These are phyloP conservation scores for Knipowitschia caucasica DNA, from an alignment of 2,797 vertebrate species.

Conservation along the genomic window DNA sequence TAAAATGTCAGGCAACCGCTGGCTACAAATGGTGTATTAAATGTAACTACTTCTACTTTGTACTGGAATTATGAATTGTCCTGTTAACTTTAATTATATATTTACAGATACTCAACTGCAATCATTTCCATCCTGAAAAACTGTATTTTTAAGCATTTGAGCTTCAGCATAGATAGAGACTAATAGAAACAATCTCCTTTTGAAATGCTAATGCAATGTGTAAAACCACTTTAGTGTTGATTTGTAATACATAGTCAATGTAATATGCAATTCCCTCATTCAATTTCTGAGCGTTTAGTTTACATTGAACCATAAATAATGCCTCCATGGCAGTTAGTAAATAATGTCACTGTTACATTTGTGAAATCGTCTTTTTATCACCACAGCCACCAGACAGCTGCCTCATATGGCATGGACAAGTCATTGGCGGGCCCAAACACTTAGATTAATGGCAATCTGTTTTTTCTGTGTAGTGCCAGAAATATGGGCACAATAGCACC, in stretches of 20 bases:
- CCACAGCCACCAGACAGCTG: slow-evolving; percentile 12
- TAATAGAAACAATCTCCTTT: slow-evolving; percentile 15
- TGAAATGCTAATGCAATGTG: slow-evolving; percentile 9
- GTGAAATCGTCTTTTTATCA: slow-evolving; percentile 28
- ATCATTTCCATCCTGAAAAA: too few species aligned
- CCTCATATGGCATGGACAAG: neutral
- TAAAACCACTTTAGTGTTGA: slow-evolving; percentile 1
- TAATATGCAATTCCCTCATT: slow-evolving; percentile 10
- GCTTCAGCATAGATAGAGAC: slow-evolving; percentile 8
- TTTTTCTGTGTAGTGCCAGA: slow-evolving; percentile 3
- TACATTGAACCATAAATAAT: slow-evolving; percentile 45
- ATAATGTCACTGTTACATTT: slow-evolving; percentile 20
- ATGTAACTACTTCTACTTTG: slow-evolving; percentile 7
- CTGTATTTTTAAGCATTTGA: slow-evolving; percentile 7
- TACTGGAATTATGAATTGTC: neutral
- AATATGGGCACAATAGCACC: slow-evolving; percentile 13
- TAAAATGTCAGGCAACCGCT: slow-evolving; percentile 6
- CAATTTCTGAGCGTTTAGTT: slow-evolving; percentile 28
- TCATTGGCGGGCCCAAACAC: slow-evolving; percentile 17
- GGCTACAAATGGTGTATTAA: slow-evolving; percentile 20
- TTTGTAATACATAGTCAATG: slow-evolving; percentile 14
- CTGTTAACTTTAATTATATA: neutral
- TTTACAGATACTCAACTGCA: too few species aligned
- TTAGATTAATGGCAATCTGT: slow-evolving; percentile 7
- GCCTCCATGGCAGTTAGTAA: slow-evolving; percentile 26